Evolutionary conservation across 2,113 vertebrate genomes (phyloP), one percentile per base, ranked within the genome.

Genomic region (Saguinus midas): DNA sequence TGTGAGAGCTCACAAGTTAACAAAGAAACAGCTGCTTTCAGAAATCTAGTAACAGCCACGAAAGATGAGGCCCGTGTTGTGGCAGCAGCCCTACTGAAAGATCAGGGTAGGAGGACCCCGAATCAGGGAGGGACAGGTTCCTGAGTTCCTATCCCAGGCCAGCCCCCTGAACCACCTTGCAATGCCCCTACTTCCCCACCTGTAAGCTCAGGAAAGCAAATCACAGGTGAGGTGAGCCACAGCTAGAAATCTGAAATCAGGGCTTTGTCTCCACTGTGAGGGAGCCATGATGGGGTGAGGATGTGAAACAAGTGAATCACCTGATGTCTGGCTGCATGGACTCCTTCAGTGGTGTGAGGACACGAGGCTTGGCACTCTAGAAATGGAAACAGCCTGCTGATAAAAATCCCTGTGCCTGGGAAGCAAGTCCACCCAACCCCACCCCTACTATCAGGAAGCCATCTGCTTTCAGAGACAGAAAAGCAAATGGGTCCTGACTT

Each of bases 31-130:
- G 35, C 58, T 58, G 10, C 86, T 93, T 89, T 55, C 35, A 72
- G 84, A 93, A 91, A 79, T 32, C 91, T 58, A 83, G 23, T 29
- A 35, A 35, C 55, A 58, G 82, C 11, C 73, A 61, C 83, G 78
- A 70, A 78, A 35, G 45, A 43, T 40, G 64, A 73, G 25, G 11
- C 73, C 14, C 43, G 12, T 0, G 1, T 21, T 70, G 57, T 43
- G 58, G 83, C 76, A 27, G 45, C 64, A 32, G 64, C 16, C 1
- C 18, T 12, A 43, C 2, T 57, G n/a, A 78, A 76, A 95, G 52
- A 23, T 7, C 14, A 25, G 75, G 7, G n/a, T 1, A 5, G 8
- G 35, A 43, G 21, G 64, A 6, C 35, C 16, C 1, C 18, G 12
- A 35, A n/a, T 18, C 1, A 1, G n/a, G 68, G 37, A 21, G 80